These are phyloP conservation scores for Phalacrocorax carbo DNA, from an alignment of 2,113 vertebrate genomes.

Conservation along the genomic window DNA sequence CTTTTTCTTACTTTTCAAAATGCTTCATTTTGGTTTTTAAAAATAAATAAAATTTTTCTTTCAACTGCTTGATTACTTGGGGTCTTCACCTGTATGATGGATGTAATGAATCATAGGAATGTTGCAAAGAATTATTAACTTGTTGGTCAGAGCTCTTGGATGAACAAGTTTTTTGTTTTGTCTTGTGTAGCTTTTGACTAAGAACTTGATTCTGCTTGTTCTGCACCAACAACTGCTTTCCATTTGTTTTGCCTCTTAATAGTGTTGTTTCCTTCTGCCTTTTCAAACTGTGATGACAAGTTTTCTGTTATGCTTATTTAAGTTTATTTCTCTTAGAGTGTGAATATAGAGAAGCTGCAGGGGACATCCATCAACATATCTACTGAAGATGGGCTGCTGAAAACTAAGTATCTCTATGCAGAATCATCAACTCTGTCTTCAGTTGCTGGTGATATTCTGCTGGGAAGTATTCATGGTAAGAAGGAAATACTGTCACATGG, in stretches of 20 bases:
- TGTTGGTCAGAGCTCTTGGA: not conserved
- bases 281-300: constrained; percentile 9
- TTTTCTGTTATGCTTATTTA: constrained; percentile 32
- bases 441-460: constrained; percentile 80
- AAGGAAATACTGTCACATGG: not conserved
- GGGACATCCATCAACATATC: constrained; percentile 87
- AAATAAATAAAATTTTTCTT: not conserved
- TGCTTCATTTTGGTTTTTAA: not conserved
- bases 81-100: not conserved
- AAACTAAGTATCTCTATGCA: constrained; percentile 89
- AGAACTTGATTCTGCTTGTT: not conserved
- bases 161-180: not conserved
- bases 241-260: not conserved
- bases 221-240: not conserved
- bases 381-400: constrained; percentile 85
- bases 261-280: not conserved
- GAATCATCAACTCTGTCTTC: constrained; percentile 85
- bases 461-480: constrained; percentile 93
- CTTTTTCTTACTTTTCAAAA: not conserved
- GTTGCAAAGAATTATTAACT: not conserved
- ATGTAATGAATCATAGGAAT: not conserved
- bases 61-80: not conserved
- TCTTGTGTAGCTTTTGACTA: not conserved
- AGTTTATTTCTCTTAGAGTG: constrained; percentile 75
- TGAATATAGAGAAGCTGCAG: constrained; percentile 90